Evolutionary conservation across 2,113 vertebrate genomes (phyloP).

Genomic region (Shinisaurus crocodilurus): DNA sequence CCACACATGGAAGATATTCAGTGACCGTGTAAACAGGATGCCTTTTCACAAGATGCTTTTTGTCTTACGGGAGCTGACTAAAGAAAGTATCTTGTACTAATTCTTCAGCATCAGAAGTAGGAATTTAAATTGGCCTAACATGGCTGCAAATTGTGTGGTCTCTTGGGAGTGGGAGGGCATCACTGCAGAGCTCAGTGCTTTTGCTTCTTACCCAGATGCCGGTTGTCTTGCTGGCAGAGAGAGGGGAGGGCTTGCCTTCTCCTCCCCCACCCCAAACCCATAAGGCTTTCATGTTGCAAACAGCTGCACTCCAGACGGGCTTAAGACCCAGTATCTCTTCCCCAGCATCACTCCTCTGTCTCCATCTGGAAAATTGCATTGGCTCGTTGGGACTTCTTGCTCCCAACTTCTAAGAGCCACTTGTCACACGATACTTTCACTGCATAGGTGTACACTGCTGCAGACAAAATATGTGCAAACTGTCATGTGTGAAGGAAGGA

Average conservation of each 20-base stretch:
- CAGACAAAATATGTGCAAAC: background rate
- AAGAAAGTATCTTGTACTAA: background rate
- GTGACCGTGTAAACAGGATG: background rate
- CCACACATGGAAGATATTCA: background rate
- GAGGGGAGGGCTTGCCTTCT: background rate
- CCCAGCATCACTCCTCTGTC: background rate
- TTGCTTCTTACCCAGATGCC: slow-evolving; percentile 10
- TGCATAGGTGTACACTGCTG: background rate
- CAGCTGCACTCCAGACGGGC: slow-evolving; percentile 25
- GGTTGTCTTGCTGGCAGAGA: background rate
- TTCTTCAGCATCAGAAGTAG: background rate
- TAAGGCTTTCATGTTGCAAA: slow-evolving; percentile 6
- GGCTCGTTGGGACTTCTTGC: background rate
- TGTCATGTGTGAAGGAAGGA: background rate
- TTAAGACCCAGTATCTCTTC: background rate
- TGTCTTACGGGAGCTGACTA: background rate
- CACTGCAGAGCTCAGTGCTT: background rate
- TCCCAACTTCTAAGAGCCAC: background rate
- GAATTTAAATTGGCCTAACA: background rate
- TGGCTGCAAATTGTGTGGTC: slow-evolving; percentile 23
- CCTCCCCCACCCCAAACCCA: background rate
- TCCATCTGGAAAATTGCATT: background rate
- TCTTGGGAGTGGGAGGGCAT: background rate
- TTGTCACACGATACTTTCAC: background rate
- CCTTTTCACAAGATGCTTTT: background rate